phyloP scores from a whole-genome alignment of 2,797 vertebrate species.

The Gallinago solitaria region DNA sequence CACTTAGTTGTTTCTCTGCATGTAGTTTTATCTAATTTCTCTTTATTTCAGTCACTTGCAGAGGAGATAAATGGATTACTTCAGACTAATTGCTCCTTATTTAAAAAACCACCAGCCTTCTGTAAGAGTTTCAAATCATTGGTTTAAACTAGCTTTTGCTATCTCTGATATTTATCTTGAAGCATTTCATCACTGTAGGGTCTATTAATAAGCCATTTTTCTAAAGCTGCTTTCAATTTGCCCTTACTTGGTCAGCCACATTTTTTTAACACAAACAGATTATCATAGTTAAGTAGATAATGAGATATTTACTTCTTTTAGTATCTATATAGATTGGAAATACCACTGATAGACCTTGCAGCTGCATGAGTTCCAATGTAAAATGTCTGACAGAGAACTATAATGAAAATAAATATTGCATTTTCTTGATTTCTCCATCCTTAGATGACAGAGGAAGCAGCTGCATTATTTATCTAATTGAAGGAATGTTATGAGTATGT shows the following conservation, averaged over 20 bases:
- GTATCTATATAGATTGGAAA: neutral
- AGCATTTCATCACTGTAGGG: conserved; percentile 16
- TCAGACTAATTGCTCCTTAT: conserved; percentile 49
- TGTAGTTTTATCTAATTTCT: conserved; percentile 39
- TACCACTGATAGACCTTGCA: neutral
- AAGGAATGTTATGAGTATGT: neutral
- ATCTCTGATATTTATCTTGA: conserved; percentile 56
- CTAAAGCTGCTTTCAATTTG: neutral
- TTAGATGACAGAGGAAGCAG: neutral
- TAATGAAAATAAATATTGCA: conserved; percentile 57
- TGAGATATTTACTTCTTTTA: conserved; percentile 15
- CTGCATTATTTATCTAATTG: conserved; percentile 63
- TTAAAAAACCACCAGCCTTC: conserved; percentile 15
- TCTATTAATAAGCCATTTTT: conserved; percentile 40
- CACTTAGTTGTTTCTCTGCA: conserved; percentile 29
- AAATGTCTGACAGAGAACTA: conserved; percentile 12
- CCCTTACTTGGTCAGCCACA: conserved; percentile 17
- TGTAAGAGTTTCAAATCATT: conserved; percentile 4
- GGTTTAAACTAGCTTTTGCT: conserved; percentile 2
- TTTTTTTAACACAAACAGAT: conserved; percentile 29
- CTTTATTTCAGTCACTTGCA: conserved; percentile 51
- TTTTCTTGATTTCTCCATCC: conserved; percentile 26
- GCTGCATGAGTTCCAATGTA: neutral
- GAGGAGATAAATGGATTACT: conserved; percentile 45
- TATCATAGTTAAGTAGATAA: conserved; percentile 10